Evolutionary conservation across 2,888 invertebrate species (phyloP).

Genomic region (Cephus runcator): DNA sequence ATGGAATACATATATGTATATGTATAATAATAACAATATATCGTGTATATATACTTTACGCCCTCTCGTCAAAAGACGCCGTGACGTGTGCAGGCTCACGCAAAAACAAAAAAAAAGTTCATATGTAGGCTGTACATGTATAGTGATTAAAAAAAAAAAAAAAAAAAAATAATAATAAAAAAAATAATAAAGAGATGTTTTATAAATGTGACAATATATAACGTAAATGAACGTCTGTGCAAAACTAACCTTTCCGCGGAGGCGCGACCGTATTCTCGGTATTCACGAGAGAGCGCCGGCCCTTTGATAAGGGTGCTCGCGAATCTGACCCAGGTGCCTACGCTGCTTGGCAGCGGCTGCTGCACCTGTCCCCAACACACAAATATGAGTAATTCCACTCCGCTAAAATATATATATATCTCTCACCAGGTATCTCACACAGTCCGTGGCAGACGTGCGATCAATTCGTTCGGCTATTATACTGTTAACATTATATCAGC

Average conservation of each 20-base stretch:
- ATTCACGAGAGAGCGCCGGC: conserved; percentile 82
- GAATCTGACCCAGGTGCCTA: conserved; percentile 86
- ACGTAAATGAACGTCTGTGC: conserved; percentile 50
- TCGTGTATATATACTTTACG: no score
- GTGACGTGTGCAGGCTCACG: conserved; percentile 21
- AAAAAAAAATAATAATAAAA: conserved; percentile 24
- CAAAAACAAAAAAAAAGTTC: conserved; percentile 22
- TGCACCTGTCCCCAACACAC: conserved; percentile 79
- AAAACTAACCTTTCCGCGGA: conserved; percentile 65
- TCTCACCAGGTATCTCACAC: no score
- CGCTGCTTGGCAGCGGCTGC: conserved; percentile 84
- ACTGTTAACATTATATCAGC: no score
- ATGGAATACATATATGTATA: not conserved
- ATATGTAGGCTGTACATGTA: conserved; percentile 37
- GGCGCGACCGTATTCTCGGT: conserved; percentile 57
- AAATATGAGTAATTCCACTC: conserved; percentile 34
- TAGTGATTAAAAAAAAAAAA: conserved; percentile 13
- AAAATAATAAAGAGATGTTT: conserved; percentile 23
- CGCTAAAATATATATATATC: not conserved
- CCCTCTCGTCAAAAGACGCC: not conserved
- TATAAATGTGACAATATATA: conserved; percentile 22
- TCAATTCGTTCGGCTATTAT: no score
- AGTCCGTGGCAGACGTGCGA: no score
- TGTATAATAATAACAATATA: no score
- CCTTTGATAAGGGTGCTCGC: conserved; percentile 99